phyloP scores from a whole-genome alignment of 2,113 vertebrate species.

The Phocoena phocoena region DNA sequence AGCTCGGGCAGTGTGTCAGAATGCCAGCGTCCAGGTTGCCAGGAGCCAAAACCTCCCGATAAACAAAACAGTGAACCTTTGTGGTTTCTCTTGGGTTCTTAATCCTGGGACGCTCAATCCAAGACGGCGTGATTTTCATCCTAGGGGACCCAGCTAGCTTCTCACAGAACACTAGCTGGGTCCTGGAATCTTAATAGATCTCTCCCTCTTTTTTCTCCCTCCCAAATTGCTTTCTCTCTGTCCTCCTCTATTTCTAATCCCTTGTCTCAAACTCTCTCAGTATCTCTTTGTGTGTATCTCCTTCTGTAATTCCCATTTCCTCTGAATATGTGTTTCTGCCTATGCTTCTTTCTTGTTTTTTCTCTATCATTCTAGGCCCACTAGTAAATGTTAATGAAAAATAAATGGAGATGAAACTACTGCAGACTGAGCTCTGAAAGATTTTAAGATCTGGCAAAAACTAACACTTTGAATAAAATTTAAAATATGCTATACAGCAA shows the following conservation, averaged over 20 bases:
- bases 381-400: slow-evolving; percentile 14
- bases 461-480: neutral
- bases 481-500: neutral
- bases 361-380: neutral
- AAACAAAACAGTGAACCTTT: slow-evolving; percentile 50
- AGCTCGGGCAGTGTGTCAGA: slow-evolving; percentile 65
- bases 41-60: neutral
- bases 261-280: neutral
- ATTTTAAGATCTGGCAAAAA: neutral
- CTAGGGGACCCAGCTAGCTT: neutral
- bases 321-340: neutral
- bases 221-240: neutral
- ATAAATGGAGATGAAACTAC: neutral
- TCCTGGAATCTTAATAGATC: neutral
- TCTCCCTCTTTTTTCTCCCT: neutral
- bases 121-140: neutral
- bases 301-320: neutral
- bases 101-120: neutral
- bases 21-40: neutral
- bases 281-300: neutral
- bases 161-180: neutral
- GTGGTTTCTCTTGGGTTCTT: neutral
- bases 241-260: neutral
- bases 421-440: neutral
- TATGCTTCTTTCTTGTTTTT: neutral